A percentile compares a stretch with the other conserved stretches of the same genome.
These are phyloP conservation scores for Engraulis encrasicolus DNA, from an alignment of 2,113 vertebrate species.

Conservation along the genomic window DNA sequence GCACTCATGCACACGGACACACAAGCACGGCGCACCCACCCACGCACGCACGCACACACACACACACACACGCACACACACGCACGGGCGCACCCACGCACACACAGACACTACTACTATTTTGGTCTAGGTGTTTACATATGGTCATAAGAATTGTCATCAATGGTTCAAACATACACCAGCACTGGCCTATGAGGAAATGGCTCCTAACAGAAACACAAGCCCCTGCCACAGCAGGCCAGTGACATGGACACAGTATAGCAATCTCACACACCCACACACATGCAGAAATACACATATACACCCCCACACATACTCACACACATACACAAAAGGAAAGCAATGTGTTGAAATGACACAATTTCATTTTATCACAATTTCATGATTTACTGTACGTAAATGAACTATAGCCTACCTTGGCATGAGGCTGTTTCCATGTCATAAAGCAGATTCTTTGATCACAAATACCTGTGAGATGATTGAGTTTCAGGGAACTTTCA, in stretches of 20 bases:
- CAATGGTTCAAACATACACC: conserved; percentile 49
- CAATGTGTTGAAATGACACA: too few species aligned
- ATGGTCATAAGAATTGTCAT: too few species aligned
- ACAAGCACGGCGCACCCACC: too few species aligned
- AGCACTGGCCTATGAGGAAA: conserved; percentile 48
- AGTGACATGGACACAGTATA: conserved; percentile 38
- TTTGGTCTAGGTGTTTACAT: too few species aligned
- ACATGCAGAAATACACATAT: background rate
- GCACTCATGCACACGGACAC: too few species aligned
- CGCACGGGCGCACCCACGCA: too few species aligned
- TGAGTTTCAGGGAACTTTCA: background rate
- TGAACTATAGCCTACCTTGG: too few species aligned
- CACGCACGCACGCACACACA: too few species aligned
- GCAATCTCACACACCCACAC: background rate
- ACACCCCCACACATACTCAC: background rate
- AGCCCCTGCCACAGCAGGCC: conserved; percentile 20
- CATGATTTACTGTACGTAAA: too few species aligned
- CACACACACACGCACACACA: too few species aligned
- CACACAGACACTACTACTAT: too few species aligned
- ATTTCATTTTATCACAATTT: too few species aligned
- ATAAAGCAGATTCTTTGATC: background rate
- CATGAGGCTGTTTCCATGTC: background rate
- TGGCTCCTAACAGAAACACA: conserved; percentile 31
- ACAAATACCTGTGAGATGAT: background rate
- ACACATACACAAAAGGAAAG: background rate